phyloP scores from a whole-genome alignment of 2,113 vertebrate species.

The Notarius quadriscutis region DNA sequence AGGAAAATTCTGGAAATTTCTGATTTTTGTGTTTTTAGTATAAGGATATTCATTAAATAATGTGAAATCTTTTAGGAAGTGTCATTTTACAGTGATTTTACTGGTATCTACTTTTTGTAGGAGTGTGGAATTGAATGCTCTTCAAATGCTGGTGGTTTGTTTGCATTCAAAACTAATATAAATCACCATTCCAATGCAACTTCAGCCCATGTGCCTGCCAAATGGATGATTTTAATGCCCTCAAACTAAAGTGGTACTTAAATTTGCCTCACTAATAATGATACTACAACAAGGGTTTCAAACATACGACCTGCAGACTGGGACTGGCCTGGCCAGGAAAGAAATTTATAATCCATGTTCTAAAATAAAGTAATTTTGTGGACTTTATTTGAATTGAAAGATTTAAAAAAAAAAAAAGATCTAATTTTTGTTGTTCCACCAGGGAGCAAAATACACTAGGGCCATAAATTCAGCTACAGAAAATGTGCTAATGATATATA shows the following conservation, averaged over 20 bases:
- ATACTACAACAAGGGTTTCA: neutral
- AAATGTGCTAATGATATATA: neutral
- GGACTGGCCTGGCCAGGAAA: neutral
- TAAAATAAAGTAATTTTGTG: neutral
- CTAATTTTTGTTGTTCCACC: neutral
- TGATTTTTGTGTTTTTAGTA: neutral
- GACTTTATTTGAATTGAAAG: neutral
- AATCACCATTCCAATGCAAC: neutral
- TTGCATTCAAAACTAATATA: neutral
- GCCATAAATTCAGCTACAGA: conserved; percentile 3
- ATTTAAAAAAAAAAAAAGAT: neutral
- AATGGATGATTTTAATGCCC: neutral
- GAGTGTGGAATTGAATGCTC: neutral
- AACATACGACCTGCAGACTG: neutral
- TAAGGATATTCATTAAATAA: neutral
- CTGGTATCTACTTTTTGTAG: neutral
- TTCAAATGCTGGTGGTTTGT: neutral
- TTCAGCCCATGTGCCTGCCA: neutral
- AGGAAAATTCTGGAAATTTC: neutral
- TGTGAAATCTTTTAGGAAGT: neutral
- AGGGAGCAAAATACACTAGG: neutral
- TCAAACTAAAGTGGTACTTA: neutral
- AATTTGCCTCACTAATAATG: neutral
- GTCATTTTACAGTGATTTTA: neutral
- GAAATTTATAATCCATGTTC: neutral